phyloP scores from a whole-genome alignment of 2,797 vertebrate genomes.

The Bothrops alternatus region DNA sequence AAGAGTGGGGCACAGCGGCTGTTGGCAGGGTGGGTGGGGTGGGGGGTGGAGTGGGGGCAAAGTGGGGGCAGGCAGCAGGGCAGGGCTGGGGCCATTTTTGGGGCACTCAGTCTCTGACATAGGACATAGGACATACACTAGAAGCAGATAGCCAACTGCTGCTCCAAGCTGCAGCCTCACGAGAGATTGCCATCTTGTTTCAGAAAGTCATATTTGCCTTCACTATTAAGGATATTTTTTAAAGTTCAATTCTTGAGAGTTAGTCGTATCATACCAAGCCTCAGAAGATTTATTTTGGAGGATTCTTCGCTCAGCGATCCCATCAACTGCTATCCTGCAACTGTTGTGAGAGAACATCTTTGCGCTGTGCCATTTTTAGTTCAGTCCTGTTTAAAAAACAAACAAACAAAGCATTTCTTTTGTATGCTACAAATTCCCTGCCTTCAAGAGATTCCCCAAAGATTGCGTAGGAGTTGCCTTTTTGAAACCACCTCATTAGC shows the following conservation, averaged over 20 bases:
- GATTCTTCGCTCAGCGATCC: background rate
- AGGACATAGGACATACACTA: background rate
- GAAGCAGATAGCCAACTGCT: background rate
- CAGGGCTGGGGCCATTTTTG: too few relatives aligned
- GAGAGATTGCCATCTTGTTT: background rate
- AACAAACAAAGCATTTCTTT: background rate
- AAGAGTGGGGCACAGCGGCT: too few relatives aligned
- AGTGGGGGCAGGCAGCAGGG: too few relatives aligned
- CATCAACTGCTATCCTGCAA: background rate
- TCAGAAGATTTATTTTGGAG: background rate
- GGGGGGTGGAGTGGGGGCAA: too few relatives aligned
- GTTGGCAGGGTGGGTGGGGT: too few relatives aligned
- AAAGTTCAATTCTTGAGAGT: background rate
- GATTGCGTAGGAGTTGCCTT: background rate
- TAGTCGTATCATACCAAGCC: background rate
- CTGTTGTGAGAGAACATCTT: background rate
- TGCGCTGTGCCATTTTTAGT: background rate
- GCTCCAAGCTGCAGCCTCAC: background rate
- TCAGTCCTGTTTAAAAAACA: background rate
- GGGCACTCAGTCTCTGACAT: too few relatives aligned
- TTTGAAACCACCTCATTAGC: conserved; percentile 28
- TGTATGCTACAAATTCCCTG: background rate
- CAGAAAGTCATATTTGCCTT: background rate
- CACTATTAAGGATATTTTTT: background rate
- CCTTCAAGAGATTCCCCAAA: background rate